Percentiles rank a stretch among this genome's conserved stretches.
phyloP scores from a whole-genome alignment of 53 echinoderm and acorn worm genomes.

The Glandiceps talaboti region DNA sequence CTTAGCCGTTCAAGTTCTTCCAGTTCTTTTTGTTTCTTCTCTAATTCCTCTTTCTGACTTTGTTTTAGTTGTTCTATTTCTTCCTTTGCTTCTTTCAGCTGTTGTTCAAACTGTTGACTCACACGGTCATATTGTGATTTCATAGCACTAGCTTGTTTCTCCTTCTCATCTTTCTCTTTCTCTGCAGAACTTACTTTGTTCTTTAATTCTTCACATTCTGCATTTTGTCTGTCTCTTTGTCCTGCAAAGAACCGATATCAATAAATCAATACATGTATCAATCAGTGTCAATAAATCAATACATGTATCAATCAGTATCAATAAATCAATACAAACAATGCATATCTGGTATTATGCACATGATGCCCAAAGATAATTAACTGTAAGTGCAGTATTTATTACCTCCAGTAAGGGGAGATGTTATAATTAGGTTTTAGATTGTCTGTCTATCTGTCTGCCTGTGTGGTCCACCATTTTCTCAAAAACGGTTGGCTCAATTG shows the following conservation, averaged over 20 bases:
- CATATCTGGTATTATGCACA: too few species aligned
- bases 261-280: background rate
- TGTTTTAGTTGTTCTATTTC: conserved; percentile 23
- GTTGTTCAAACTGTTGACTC: conserved; percentile 58
- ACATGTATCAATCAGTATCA: background rate
- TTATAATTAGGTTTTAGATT: too few species aligned
- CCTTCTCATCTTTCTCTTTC: conserved; percentile 29
- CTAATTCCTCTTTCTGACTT: background rate
- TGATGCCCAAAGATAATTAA: too few species aligned
- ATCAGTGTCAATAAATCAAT: background rate
- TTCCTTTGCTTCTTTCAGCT: conserved; percentile 59
- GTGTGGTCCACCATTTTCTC: too few species aligned
- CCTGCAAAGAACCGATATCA: background rate
- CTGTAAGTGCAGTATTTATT: too few species aligned
- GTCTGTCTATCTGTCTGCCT: too few species aligned
- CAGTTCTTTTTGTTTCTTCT: background rate
- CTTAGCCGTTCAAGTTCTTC: conserved; percentile 1
- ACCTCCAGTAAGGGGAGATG: too few species aligned
- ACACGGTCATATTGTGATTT: conserved; percentile 41
- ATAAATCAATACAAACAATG: too few species aligned
- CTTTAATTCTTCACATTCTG: conserved; percentile 47
- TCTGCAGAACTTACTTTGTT: conserved; percentile 42
- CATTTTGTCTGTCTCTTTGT: conserved; percentile 51
- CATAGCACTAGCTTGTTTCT: conserved; percentile 34
- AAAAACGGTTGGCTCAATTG: too few species aligned